Conservation (phyloP, 2,797 vertebrate species). For the Staurois parvus region DNA sequence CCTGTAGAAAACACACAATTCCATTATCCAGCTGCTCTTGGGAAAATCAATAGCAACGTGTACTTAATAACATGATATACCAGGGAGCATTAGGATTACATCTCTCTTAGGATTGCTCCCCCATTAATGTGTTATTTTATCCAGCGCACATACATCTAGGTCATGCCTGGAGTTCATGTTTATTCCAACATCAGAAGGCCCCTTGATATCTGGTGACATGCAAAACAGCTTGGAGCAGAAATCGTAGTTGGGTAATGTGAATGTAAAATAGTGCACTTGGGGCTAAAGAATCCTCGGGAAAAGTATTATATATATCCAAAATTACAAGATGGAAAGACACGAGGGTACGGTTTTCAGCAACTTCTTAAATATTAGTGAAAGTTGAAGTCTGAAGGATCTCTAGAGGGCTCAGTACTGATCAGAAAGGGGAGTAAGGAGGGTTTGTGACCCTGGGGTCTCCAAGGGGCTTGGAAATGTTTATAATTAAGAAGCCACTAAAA, state of each 20-base stretch:
- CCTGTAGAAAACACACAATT: constrained; percentile 37
- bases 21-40: constrained; percentile 17
- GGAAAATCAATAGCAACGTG: constrained; percentile 20
- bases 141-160: not conserved
- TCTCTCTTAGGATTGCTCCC: not conserved
- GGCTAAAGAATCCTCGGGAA: too few species aligned
- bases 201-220: not conserved
- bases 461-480: too few species aligned
- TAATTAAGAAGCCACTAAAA: too few species aligned
- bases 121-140: not conserved
- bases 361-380: too few species aligned
- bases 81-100: not conserved
- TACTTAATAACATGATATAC: constrained; percentile 17
- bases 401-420: too few species aligned
- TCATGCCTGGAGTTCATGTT: constrained; percentile 18
- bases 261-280: too few species aligned
- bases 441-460: too few species aligned
- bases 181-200: not conserved
- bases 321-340: too few species aligned
- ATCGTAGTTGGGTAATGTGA: not conserved
- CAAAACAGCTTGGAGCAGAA: constrained; percentile 6
- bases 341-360: too few species aligned
- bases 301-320: too few species aligned
- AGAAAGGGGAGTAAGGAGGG: too few species aligned
- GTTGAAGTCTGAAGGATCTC: too few species aligned